Evolutionary conservation across 2,888 invertebrate genomes (phyloP).

Genomic region (Eucriotettix oculatus): DNA sequence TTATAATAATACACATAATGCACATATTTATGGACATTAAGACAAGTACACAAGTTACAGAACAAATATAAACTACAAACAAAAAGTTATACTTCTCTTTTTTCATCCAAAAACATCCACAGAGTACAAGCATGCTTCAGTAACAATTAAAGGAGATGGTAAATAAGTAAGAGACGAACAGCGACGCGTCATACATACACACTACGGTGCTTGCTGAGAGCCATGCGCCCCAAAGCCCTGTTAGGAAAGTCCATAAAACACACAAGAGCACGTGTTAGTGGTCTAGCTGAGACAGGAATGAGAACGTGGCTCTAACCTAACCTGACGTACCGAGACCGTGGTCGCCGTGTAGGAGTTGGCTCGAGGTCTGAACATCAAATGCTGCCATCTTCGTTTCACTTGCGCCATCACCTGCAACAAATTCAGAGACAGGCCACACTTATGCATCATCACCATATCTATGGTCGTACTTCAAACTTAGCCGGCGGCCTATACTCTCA

Average conservation of each 20-base stretch:
- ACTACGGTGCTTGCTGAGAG: no score
- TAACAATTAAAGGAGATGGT: no score
- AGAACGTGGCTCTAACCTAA: slow-evolving; percentile 10
- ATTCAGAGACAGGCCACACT: neutral
- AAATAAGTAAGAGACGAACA: no score
- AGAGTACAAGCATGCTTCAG: no score
- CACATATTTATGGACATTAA: no score
- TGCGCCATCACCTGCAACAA: slow-evolving; percentile 49
- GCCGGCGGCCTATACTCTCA: no score
- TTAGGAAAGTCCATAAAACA: neutral
- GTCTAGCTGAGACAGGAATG: neutral
- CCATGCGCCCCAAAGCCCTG: neutral
- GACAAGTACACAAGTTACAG: no score
- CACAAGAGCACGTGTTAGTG: neutral
- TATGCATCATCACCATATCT: neutral
- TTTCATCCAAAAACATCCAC: no score
- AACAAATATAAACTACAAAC: no score
- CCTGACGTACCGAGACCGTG: slow-evolving; percentile 67
- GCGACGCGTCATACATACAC: no score
- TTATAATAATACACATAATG: no score
- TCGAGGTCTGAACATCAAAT: slow-evolving; percentile 53
- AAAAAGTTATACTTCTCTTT: no score
- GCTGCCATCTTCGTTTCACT: slow-evolving; percentile 65
- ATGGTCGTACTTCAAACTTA: neutral
- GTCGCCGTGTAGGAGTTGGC: slow-evolving; percentile 74